Base-by-base conservation (phyloP, 2,113 vertebrate species). In the Polypterus bichir region DNA sequence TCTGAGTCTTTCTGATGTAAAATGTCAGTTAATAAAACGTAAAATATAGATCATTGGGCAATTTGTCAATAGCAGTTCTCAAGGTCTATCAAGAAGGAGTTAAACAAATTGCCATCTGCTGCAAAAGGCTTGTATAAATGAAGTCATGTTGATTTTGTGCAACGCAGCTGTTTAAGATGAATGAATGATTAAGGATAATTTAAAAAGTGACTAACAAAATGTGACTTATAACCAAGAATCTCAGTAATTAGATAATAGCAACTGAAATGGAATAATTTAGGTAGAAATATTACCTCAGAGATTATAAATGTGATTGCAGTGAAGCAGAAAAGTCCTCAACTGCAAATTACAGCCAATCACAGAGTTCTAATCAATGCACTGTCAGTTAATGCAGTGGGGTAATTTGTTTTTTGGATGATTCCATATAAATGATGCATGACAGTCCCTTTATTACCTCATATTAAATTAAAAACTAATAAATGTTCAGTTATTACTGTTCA, bases 321-420 rank as follows among this genome's bases (percentile, higher is more conserved):
- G 69, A 78, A 81, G 83, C 79, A 84, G 81, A 81, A 82, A 81
- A 76, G 69, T 46, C 68, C 78, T 80, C 81, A 78, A 82, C 79
- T 81, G 84, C 86, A 87, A 89, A 88, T 83, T 87, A 85, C 79
- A 77, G 78, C 74, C 74, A 81, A 82, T 81, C 79, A 78, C 78
- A 76, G 78, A 81, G 77, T 81, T 83, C 83, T 79, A 81, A 81
- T 82, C 77, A 79, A 76, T 77, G 73, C 78, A 52, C 65, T 77
- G 74, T 83, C 76, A 80, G 74, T 78, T 83, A 76, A 76, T 78
- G 67, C 53, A 77, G 76, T 69, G 81, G 78, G 47, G 47, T 60
- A 55, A 57, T 67, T 66, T 65, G 62, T 70, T 68, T 68, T 47
- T 66, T 44, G 49, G 4, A 6, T 56, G 10, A 7, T 48, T 51